Evolutionary conservation across 1,140 invertebrate species (phyloP).

Genomic region (Drosophila yakuba): DNA sequence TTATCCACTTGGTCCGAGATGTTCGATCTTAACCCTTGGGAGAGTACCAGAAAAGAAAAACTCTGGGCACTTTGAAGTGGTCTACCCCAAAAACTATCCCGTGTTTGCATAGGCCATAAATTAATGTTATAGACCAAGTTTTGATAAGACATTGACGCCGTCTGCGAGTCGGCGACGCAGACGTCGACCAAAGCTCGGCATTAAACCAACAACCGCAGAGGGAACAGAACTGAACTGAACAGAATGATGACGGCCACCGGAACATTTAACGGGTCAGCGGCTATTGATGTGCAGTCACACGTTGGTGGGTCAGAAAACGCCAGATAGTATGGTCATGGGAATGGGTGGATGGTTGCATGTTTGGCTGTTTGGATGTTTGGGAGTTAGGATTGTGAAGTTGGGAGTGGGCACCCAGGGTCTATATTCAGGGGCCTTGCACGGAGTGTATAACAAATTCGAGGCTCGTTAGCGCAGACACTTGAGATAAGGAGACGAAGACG

Average conservation of each 20-base stretch:
- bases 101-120: slow-evolving; percentile 65
- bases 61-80: slow-evolving; percentile 59
- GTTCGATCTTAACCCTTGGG: slow-evolving; percentile 49
- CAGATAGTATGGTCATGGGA: slow-evolving; percentile 3
- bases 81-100: slow-evolving; percentile 1
- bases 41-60: slow-evolving; percentile 9
- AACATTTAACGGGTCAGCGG: slow-evolving; percentile 76
- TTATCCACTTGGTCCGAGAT: slow-evolving; percentile 48
- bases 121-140: slow-evolving; percentile 80
- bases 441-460: slow-evolving; percentile 67
- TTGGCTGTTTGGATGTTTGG: not conserved
- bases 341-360: not conserved
- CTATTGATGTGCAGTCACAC: slow-evolving; percentile 52
- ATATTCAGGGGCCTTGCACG: slow-evolving; percentile 7
- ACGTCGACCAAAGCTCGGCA: slow-evolving; percentile 13
- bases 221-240: not conserved
- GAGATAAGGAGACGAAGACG: slow-evolving; percentile 64
- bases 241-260: slow-evolving; percentile 59
- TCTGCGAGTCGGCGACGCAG: slow-evolving; percentile 40
- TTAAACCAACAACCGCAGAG: slow-evolving; percentile 1
- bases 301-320: slow-evolving; percentile 20
- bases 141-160: slow-evolving; percentile 80
- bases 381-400: too few relatives aligned
- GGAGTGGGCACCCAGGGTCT: slow-evolving; percentile 4
- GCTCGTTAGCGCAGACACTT: slow-evolving; percentile 78